Conservation (phyloP, 2,113 vertebrate species). For the Hippocampus abdominalis region DNA sequence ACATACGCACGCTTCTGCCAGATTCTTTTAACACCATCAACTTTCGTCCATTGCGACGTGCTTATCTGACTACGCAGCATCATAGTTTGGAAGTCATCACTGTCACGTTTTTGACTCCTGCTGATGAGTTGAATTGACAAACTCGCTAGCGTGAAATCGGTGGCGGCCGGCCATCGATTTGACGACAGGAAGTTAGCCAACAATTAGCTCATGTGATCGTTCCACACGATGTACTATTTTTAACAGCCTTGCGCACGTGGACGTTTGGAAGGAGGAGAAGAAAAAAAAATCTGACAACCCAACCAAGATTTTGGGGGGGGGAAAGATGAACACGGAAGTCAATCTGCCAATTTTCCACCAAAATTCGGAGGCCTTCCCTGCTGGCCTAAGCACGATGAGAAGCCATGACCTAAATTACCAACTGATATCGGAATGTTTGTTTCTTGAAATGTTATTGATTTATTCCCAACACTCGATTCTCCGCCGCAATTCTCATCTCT, state of each 20-base stretch:
- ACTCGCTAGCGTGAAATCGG: conserved; percentile 1
- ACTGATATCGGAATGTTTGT: no score
- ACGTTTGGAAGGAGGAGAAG: background rate
- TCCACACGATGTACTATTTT: background rate
- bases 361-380: background rate
- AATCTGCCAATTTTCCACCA: background rate
- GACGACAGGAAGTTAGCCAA: background rate
- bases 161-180: background rate
- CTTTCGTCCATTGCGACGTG: conserved; percentile 21
- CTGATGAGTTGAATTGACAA: background rate
- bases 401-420: no score
- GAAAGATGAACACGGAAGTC: background rate
- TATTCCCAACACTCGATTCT: no score
- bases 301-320: background rate
- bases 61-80: conserved; percentile 16
- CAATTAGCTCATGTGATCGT: conserved; percentile 1
- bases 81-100: background rate
- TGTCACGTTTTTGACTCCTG: conserved; percentile 16
- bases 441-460: no score
- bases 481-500: no score
- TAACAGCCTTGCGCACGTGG: background rate
- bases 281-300: background rate
- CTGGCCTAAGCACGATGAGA: no score
- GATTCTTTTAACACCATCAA: conserved; percentile 29
- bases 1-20: conserved; percentile 10